Base-by-base conservation (phyloP, 2,888 invertebrate genomes). In the Troilus luridus region DNA sequence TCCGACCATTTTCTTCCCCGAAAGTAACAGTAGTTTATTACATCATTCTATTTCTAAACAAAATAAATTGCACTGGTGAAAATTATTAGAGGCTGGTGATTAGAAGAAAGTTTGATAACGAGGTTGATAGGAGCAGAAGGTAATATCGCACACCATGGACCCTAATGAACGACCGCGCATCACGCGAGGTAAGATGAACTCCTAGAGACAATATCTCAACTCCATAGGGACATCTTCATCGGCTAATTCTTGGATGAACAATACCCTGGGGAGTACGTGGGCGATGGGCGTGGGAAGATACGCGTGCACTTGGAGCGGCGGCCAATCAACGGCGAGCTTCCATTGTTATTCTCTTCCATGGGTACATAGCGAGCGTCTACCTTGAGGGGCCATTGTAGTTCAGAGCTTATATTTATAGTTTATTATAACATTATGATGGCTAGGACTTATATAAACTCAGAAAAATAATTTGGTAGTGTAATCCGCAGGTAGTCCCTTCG, bases 221-320 rank as follows among this genome's bases (percentile, higher is more conserved):
- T 41, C 72, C 72, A 41, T 41, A 8, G 19, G 19, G 72, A 77
- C 72, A 41, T 77, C 72, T 77, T 77, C 72, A 77, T 77, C 72
- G 72, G 72, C 72, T 77, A 77, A 77, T 77, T 77, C 72, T 17
- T 41, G 27, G 72, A 77, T 41, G 72, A 77, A 77, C 72, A 77
- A 77, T 77, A 77, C 72, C 27, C 11, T 17, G 8, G 72, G 7
- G 72, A 19, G 72, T 77, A 54, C 85, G 85, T 56, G 85, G 85
- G 85, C 56, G 85, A 85, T 56, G 85, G 85, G 1, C 85, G 85
- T 85, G 85, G 85, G 85, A 85, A 85, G 85, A 56, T n/a, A 85
- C 56, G 85, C 56, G 85, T 58, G 56, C 85, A 58, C 85, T 85
- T 85, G n/a, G 17, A 56, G 56, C 85, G 0, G 10, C 85, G 56